Base-by-base conservation (phyloP, 2,797 vertebrate genomes). In the Siniperca obscura region DNA sequence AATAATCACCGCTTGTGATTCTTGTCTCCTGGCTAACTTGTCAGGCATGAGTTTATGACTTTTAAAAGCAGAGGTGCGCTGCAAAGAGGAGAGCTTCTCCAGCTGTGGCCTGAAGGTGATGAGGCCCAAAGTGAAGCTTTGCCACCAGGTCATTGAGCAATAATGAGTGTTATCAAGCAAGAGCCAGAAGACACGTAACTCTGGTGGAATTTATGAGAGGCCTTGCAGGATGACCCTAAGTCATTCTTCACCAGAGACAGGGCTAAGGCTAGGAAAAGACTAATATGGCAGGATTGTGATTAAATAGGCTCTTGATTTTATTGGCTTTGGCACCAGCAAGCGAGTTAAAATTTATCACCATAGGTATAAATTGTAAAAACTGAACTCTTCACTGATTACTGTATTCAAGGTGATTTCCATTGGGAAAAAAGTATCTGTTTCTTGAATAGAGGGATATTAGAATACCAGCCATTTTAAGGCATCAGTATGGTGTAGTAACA, bases 141-240 rank as follows among this genome's bases (percentile, higher is more conserved):
- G 81, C 92, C 91, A 91, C 69, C 87, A 90, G 94, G 91, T 92
- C 87, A 83, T 86, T 90, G 92, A 90, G 90, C 91, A 91, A 85
- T 94, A 94, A 93, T 93, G 91, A 92, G 86, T 90, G 90, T 93
- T 94, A 95, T 94, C 92, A 93, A 91, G 90, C 91, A 89, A 84
- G 90, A 81, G 87, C 90, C 86, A 88, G 90, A 85, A 91, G 93
- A 94, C 89, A 86, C 89, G 90, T 90, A 91, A 89, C 81, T 40
- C 80, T 60, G 82, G 65, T 74, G 75, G 87, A 90, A 93, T 94
- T 95, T 93, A 95, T 91, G 91, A 91, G 88, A 73, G 91, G 92
- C 90, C 93, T 91, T 91, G 93, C 85, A 85, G 90, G 89, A 87
- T 93, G 92, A 94, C 93, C 92, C 87, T 52, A 83, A 88, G 83